These are phyloP conservation scores for Sturnus vulgaris DNA, from an alignment of 2,113 vertebrate genomes.

Conservation along the genomic window DNA sequence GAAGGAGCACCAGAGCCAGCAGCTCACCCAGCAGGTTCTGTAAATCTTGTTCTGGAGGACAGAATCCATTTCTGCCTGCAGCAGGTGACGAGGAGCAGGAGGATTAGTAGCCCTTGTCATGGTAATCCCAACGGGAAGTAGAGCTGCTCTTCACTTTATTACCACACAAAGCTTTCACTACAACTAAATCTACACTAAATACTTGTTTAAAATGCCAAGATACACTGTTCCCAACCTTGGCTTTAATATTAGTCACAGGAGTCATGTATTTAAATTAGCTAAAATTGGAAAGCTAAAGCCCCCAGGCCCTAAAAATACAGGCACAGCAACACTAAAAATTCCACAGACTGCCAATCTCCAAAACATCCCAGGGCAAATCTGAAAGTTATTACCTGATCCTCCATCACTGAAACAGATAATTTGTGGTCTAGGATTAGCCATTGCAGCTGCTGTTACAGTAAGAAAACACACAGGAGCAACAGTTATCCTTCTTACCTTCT, in stretches of 20 bases:
- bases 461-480: not conserved
- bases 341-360: not conserved
- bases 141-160: not conserved
- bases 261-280: not conserved
- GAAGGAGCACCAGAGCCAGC: not conserved
- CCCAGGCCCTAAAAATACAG: not conserved
- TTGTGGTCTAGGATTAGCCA: not conserved
- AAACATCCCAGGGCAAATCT: not conserved
- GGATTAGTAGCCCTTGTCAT: not conserved
- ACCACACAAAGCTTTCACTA: not conserved
- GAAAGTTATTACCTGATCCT: not conserved
- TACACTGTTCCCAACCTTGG: not conserved
- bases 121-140: constrained; percentile 4
- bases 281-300: not conserved
- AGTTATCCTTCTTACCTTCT: not conserved
- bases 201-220: not conserved
- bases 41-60: not conserved
- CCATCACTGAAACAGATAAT: not conserved
- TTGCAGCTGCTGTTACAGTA: not conserved
- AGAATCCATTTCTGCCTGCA: not conserved
- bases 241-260: not conserved
- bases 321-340: not conserved
- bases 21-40: not conserved
- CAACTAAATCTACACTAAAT: not conserved
- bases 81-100: not conserved